Evolutionary conservation across 2,113 vertebrate species (phyloP).

Genomic region (Butorides virescens): DNA sequence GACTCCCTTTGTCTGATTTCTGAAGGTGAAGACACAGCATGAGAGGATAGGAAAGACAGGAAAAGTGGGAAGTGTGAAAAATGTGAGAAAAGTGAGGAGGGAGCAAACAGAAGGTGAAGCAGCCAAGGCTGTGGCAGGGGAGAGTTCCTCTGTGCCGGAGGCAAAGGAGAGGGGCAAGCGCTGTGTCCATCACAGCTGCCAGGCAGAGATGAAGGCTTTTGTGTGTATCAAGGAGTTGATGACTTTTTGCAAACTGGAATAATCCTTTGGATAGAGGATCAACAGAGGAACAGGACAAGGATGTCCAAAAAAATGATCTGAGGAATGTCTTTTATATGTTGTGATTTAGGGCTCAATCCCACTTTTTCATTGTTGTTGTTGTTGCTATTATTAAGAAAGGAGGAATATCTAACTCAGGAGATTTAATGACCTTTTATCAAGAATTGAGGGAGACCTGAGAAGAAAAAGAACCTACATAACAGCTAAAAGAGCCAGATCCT

Average conservation of each 20-base stretch:
- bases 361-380: neutral
- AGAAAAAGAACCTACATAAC: neutral
- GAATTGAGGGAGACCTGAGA: neutral
- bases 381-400: neutral
- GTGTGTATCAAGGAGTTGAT: neutral
- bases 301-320: neutral
- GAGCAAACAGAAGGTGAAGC: neutral
- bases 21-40: neutral
- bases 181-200: neutral
- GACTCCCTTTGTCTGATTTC: neutral
- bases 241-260: neutral
- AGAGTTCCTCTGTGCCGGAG: neutral
- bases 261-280: neutral
- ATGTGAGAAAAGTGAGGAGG: neutral
- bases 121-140: neutral
- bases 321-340: neutral
- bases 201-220: neutral
- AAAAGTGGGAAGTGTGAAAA: neutral
- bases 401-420: neutral
- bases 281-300: neutral
- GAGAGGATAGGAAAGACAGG: neutral
- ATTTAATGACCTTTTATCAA: neutral
- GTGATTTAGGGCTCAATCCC: neutral
- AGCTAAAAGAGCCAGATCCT: neutral
- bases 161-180: neutral